A percentile compares a stretch with the other conserved stretches of the same genome.
These are phyloP conservation scores for Tenrec ecaudatus DNA, from an alignment of 2,113 vertebrate species.

Conservation along the genomic window DNA sequence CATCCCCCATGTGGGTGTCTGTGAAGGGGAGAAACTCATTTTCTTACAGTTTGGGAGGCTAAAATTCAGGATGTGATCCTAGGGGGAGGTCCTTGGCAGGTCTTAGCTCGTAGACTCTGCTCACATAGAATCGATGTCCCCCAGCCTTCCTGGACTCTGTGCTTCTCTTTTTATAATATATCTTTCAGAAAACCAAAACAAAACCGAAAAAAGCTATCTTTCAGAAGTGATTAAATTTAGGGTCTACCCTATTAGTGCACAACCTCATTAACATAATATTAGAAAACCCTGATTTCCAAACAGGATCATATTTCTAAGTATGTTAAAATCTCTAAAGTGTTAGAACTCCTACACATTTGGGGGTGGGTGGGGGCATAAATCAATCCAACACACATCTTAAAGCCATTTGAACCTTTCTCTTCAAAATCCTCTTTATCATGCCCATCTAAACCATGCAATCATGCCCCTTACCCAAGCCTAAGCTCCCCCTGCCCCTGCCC, in stretches of 20 bases:
- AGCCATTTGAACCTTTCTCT: background rate
- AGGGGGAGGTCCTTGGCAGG: background rate
- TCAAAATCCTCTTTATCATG: background rate
- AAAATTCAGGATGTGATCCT: background rate
- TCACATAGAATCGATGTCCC: background rate
- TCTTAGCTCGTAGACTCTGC: background rate
- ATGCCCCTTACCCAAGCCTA: background rate
- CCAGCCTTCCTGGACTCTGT: background rate
- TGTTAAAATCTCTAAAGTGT: background rate
- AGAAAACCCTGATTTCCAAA: background rate
- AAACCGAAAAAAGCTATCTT: background rate
- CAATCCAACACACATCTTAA: background rate
- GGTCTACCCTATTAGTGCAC: background rate
- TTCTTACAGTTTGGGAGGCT: background rate
- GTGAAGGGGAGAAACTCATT: background rate
- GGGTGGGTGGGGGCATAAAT: background rate
- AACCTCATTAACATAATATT: background rate
- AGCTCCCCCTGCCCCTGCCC: background rate
- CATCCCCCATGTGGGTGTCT: background rate
- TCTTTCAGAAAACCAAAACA: no score
- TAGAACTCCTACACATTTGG: background rate
- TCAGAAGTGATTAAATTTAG: background rate
- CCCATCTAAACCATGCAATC: background rate
- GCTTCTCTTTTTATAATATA: background rate
- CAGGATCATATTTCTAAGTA: background rate